Percentiles rank a stretch among this genome's conserved stretches.
phyloP scores from a whole-genome alignment of 2,888 invertebrate genomes.

The Tetragonula carbonaria region DNA sequence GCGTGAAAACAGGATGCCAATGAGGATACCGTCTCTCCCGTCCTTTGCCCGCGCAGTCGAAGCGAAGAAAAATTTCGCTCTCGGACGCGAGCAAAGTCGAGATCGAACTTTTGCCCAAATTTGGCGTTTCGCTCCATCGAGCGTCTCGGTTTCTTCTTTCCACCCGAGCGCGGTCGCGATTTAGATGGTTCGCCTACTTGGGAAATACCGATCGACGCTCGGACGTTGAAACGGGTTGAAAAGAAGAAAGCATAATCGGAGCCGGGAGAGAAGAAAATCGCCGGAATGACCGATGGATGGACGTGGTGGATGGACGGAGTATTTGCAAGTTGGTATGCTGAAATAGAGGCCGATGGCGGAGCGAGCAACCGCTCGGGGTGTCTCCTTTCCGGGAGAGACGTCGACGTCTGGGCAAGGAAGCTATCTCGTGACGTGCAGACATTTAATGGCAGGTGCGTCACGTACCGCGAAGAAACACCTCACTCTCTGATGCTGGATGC shows the following conservation, averaged over 20 bases:
- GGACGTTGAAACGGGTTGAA: background rate
- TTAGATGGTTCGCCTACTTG: slow-evolving; percentile 2
- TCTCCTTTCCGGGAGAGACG: slow-evolving; percentile 49
- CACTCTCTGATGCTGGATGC: slow-evolving; percentile 55
- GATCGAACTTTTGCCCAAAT: slow-evolving; percentile 8
- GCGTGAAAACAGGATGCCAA: too few species aligned
- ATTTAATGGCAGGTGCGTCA: slow-evolving; percentile 72
- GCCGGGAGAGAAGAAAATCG: slow-evolving; percentile 26
- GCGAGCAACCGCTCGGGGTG: background rate
- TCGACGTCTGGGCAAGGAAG: slow-evolving; percentile 50
- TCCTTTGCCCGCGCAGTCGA: too few species aligned
- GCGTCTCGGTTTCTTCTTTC: background rate
- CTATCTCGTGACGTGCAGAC: slow-evolving; percentile 53
- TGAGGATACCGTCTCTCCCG: too few species aligned
- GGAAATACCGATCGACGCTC: slow-evolving; percentile 23
- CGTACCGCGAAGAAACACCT: slow-evolving; percentile 73
- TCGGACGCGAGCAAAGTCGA: background rate
- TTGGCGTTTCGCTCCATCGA: background rate
- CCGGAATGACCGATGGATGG: slow-evolving; percentile 34
- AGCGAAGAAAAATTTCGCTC: too few species aligned
- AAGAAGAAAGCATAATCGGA: slow-evolving; percentile 39
- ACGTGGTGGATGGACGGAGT: slow-evolving; percentile 5
- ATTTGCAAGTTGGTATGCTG: slow-evolving; percentile 55
- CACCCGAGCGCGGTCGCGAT: background rate
- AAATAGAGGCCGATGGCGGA: slow-evolving; percentile 38